Base-by-base conservation (phyloP, 2,113 vertebrate genomes). In the Catagonus wagneri region DNA sequence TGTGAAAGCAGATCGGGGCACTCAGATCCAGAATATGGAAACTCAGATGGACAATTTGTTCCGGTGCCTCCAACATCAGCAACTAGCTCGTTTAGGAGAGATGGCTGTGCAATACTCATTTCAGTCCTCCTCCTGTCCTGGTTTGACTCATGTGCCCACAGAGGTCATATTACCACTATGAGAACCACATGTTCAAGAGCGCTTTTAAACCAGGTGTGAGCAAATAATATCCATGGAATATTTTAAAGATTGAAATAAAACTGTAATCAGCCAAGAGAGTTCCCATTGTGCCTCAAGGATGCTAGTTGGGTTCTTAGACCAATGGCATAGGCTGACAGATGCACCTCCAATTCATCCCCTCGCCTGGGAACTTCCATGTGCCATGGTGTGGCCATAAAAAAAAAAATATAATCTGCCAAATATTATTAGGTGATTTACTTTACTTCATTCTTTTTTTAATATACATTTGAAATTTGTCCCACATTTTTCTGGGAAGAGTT, bases 231-330 rank as follows among this genome's bases (percentile, higher is more conserved):
- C 10, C 3, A n/a, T 4, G 25, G 5, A 23, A 17, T 16, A 81
- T 72, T 83, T 86, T 34, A 76, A 90, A 60, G n/a, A 69, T 3
- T 65, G 32, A 87, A 84, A 34, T 76, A 71, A 65, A 90, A 78
- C 19, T 50, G 16, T 34, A 75, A 90, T 78, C 72, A 63, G 17
- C 17, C 50, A 44, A 44, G 8, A 8, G 44, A 44, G 44, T 44
- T 44, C 44, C 44, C 44, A 44, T 8, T 44, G 44, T 44, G 44
- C 44, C 44, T 44, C 44, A 44, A 44, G 44, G 44, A 44, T 44
- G 8, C 44, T 44, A 44, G 44, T 44, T 8, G 44, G 44, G 44
- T 44, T 44, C 44, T 44, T 44, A 44, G 8, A 4, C 44, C 44
- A 44, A 44, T 44, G 44, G 44, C 44, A 44, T 44, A 44, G 44